phyloP scores from a whole-genome alignment of 2,888 invertebrate genomes.

The Synanthedon tipuliformis region DNA sequence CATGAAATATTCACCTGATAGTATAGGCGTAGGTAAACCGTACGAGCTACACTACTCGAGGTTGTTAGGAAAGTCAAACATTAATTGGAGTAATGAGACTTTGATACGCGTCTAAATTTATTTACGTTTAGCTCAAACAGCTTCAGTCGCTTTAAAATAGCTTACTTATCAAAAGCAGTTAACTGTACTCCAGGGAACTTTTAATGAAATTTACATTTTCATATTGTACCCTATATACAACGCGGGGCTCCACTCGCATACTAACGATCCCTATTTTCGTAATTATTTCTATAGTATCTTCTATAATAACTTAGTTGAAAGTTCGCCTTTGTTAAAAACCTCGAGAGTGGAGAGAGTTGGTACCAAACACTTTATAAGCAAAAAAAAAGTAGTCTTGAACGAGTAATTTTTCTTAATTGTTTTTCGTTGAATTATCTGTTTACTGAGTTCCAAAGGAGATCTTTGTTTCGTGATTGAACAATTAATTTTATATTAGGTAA shows the following conservation, averaged over 20 bases:
- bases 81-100: too few relatives aligned
- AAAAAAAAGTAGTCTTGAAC: not conserved
- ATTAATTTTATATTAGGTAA: too few relatives aligned
- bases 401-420: not conserved
- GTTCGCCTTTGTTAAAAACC: slow-evolving; percentile 9
- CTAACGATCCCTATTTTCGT: slow-evolving; percentile 21
- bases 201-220: slow-evolving; percentile 19
- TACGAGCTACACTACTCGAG: too few relatives aligned
- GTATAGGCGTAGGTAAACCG: too few relatives aligned
- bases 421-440: not conserved
- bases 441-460: too few relatives aligned
- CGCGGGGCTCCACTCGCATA: slow-evolving; percentile 12
- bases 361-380: not conserved
- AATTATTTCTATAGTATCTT: slow-evolving; percentile 24
- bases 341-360: not conserved
- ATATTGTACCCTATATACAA: slow-evolving; percentile 7
- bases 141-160: too few relatives aligned
- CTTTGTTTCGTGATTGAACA: too few relatives aligned
- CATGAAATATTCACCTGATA: too few relatives aligned
- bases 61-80: too few relatives aligned
- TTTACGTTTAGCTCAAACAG: not conserved
- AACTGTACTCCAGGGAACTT: slow-evolving; percentile 3
- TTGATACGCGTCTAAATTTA: too few relatives aligned
- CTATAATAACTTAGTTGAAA: slow-evolving; percentile 9
- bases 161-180: not conserved